Percentiles rank a stretch among this genome's conserved stretches.
Conservation (phyloP, 2,113 vertebrate genomes). For the Atrichornis clamosus region DNA sequence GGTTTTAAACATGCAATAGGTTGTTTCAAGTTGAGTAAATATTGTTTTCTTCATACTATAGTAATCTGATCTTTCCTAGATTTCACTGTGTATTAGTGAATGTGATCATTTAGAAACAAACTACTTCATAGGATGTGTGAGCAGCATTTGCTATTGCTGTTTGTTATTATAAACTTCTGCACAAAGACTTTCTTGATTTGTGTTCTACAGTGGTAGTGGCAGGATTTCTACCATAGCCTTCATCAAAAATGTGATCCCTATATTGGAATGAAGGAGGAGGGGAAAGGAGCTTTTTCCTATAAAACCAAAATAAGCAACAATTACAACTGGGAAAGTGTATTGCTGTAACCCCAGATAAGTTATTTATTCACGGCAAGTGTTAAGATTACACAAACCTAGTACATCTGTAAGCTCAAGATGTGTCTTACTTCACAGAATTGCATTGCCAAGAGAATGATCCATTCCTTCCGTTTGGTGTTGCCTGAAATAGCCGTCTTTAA, state of each 20-base stretch:
- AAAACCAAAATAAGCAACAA: not conserved
- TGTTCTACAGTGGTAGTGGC: not conserved
- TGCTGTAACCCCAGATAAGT: not conserved
- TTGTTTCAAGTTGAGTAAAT: not conserved
- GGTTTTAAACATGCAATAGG: not conserved
- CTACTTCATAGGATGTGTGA: not conserved
- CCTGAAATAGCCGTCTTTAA: not conserved
- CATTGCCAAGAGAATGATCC: not conserved
- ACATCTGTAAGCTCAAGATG: not conserved
- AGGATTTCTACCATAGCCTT: not conserved
- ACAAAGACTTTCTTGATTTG: not conserved
- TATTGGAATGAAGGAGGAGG: not conserved
- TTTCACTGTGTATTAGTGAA: not conserved
- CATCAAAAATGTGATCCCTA: not conserved
- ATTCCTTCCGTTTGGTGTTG: not conserved
- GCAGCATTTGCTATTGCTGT: not conserved
- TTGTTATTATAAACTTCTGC: not conserved
- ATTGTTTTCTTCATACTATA: not conserved
- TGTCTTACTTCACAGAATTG: not conserved
- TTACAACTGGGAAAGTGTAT: not conserved
- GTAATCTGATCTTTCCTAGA: not conserved
- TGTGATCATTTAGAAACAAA: not conserved
- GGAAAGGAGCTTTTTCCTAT: not conserved
- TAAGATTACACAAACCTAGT: not conserved
- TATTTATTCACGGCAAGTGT: not conserved